Evolutionary conservation across 2,888 invertebrate genomes (phyloP).

Genomic region (Nemoura dubitans): DNA sequence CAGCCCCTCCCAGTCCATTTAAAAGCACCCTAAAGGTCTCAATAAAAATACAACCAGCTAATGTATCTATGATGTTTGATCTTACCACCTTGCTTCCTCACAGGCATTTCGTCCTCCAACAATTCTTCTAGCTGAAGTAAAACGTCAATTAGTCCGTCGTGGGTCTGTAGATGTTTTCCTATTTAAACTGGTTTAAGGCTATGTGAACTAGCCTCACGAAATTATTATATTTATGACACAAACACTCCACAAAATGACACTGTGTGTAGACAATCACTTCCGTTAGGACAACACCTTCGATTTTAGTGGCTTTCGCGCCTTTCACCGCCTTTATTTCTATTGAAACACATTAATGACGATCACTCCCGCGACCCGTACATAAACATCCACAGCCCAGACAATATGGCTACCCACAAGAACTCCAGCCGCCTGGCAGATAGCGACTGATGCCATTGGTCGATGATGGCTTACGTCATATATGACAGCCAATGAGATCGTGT

Average conservation of each 20-base stretch:
- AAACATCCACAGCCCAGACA: constrained; percentile 49
- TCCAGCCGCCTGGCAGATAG: constrained; percentile 47
- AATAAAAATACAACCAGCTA: constrained; percentile 49
- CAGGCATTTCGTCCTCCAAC: constrained; percentile 67
- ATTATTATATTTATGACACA: constrained; percentile 45
- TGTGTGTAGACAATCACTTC: background rate
- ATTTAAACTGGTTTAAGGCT: background rate
- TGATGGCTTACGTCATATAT: constrained; percentile 45
- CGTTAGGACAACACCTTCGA: background rate
- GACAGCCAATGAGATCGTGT: constrained; percentile 1
- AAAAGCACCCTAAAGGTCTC: background rate
- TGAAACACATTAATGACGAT: constrained; percentile 35
- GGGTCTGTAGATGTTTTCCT: constrained; percentile 23
- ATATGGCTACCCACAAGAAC: constrained; percentile 50
- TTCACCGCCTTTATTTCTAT: background rate
- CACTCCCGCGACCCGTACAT: constrained; percentile 47
- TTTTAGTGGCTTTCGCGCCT: background rate
- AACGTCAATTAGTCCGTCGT: constrained; percentile 14
- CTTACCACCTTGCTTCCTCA: constrained; percentile 78
- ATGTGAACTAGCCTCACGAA: constrained; percentile 36
- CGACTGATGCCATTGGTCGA: constrained; percentile 54
- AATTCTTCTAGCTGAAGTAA: constrained; percentile 24
- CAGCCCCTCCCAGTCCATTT: constrained; percentile 46
- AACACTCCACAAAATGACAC: constrained; percentile 37
- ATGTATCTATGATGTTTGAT: constrained; percentile 55